These are phyloP conservation scores for Pao palembangensis DNA, from an alignment of 2,113 vertebrate genomes.

Conservation along the genomic window DNA sequence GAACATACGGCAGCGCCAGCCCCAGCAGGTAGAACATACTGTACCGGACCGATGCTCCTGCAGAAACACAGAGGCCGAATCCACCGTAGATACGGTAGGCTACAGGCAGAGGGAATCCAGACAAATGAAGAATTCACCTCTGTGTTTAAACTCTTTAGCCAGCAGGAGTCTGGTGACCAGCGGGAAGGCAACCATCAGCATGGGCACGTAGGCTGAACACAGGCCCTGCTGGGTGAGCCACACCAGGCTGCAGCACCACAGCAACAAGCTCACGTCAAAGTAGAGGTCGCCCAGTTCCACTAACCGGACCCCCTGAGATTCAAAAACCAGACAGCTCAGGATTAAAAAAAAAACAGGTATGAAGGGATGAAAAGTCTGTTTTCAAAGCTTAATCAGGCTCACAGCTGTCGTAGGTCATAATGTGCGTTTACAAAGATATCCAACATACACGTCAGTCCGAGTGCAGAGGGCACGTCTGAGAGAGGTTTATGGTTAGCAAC, in stretches of 20 bases:
- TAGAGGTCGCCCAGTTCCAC: constrained; percentile 84
- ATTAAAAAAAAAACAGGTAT: background rate
- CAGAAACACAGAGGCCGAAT: background rate
- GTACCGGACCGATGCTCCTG: constrained; percentile 86
- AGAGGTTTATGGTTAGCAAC: too few relatives aligned
- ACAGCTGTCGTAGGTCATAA: too few relatives aligned
- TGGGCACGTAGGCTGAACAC: constrained; percentile 89
- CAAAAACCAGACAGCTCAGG: constrained; percentile 12
- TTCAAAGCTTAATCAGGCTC: too few relatives aligned
- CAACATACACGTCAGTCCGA: too few relatives aligned
- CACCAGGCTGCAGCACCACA: constrained; percentile 82
- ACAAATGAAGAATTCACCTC: constrained; percentile 69
- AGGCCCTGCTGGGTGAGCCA: constrained; percentile 81
- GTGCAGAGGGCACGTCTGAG: too few relatives aligned
- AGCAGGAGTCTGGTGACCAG: constrained; percentile 80
- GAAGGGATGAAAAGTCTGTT: background rate
- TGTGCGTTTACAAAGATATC: too few relatives aligned
- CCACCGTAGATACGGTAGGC: too few relatives aligned
- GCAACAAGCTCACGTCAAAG: constrained; percentile 85
- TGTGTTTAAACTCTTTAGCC: constrained; percentile 79
- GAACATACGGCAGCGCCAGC: constrained; percentile 86
- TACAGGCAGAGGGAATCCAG: too few relatives aligned
- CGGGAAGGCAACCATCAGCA: constrained; percentile 89
- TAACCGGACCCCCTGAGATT: constrained; percentile 75
- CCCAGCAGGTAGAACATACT: constrained; percentile 83